These are phyloP conservation scores for Dipodomys merriami DNA, from an alignment of 2,113 vertebrate species.

Conservation along the genomic window DNA sequence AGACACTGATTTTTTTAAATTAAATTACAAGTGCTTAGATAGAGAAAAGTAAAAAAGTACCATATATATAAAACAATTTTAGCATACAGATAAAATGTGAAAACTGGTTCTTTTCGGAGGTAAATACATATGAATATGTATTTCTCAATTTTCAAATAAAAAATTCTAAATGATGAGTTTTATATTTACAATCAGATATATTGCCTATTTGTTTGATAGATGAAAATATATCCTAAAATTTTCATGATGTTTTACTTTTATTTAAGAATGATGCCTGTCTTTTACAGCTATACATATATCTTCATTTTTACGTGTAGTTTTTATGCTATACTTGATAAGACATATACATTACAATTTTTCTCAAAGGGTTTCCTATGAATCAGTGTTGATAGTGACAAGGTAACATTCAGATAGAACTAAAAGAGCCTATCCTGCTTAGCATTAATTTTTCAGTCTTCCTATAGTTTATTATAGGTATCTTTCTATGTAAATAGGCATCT, in stretches of 20 bases:
- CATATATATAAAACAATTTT: neutral
- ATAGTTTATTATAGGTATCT: conserved; percentile 30
- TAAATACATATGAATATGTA: neutral
- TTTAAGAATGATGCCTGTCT: neutral
- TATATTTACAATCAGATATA: neutral
- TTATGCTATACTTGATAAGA: conserved; percentile 21
- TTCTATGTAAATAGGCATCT: conserved; percentile 21
- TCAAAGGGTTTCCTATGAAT: neutral
- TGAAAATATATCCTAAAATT: conserved; percentile 32
- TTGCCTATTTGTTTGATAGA: conserved; percentile 24
- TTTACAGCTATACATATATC: conserved; percentile 43
- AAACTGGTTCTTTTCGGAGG: neutral
- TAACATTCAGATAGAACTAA: neutral
- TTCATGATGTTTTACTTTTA: conserved; percentile 14
- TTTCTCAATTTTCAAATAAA: conserved; percentile 19
- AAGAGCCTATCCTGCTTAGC: neutral
- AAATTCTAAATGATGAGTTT: neutral
- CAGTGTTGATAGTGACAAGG: neutral
- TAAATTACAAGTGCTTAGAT: neutral
- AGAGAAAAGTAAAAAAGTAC: neutral
- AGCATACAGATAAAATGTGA: neutral
- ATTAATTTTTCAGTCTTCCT: conserved; percentile 17
- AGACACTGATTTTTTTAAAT: neutral
- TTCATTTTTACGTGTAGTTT: neutral
- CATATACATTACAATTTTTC: neutral